These are phyloP conservation scores for Phylloscopus trochiloides DNA, from an alignment of 2,113 vertebrate species.

Conservation along the genomic window DNA sequence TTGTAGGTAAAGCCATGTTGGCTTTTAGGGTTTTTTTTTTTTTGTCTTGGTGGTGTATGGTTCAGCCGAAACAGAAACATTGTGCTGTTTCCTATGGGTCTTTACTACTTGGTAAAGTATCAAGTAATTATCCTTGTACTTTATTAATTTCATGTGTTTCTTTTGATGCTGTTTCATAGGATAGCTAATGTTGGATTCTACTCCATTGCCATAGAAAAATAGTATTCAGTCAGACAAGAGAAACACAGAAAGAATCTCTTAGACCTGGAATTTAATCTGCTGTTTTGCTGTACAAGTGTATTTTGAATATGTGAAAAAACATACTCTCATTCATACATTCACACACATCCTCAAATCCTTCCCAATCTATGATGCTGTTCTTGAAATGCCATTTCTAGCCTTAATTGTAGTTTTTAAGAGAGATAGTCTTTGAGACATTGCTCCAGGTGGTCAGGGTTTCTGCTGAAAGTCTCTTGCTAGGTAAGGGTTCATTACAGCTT, in stretches of 20 bases:
- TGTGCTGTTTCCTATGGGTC: neutral
- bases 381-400: neutral
- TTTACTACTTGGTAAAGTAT: neutral
- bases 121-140: neutral
- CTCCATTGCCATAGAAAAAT: neutral
- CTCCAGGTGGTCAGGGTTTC: neutral
- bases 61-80: neutral
- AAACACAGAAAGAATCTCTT: neutral
- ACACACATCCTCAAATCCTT: neutral
- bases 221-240: neutral
- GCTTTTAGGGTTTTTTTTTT: neutral
- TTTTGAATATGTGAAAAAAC: neutral
- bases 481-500: neutral
- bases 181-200: neutral
- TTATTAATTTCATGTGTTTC: neutral
- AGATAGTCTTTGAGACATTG: neutral
- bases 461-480: neutral
- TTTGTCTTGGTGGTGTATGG: neutral
- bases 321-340: neutral
- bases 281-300: neutral
- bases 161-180: neutral
- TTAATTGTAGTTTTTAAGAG: neutral
- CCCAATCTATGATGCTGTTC: neutral
- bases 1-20: neutral
- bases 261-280: neutral